These are phyloP conservation scores for Apoda limacodes DNA, from an alignment of 2,888 invertebrate species.

Conservation along the genomic window DNA sequence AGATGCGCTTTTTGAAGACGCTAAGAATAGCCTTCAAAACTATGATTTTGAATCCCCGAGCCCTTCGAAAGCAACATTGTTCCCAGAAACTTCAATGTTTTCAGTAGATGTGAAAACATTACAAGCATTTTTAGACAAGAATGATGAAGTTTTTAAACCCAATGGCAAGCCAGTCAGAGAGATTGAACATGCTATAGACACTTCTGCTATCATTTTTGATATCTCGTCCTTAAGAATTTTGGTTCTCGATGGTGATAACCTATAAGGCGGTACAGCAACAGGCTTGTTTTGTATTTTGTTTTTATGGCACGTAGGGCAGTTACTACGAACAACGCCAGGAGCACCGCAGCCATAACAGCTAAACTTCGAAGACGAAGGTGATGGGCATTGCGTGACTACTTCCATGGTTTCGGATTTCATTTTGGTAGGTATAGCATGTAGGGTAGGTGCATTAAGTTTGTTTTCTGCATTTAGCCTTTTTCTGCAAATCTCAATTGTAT, in stretches of 20 bases:
- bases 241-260: too few relatives aligned
- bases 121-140: background rate
- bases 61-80: background rate
- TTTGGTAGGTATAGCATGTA: too few relatives aligned
- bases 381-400: slow-evolving; percentile 6
- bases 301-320: slow-evolving; percentile 6
- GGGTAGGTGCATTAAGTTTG: too few relatives aligned
- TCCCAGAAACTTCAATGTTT: background rate
- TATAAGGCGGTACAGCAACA: too few relatives aligned
- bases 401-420: too few relatives aligned
- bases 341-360: slow-evolving; percentile 16
- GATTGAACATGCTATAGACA: slow-evolving; percentile 8
- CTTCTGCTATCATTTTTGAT: too few relatives aligned
- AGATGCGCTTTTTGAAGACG: background rate
- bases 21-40: background rate
- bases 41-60: background rate
- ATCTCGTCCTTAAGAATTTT: too few relatives aligned
- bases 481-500: too few relatives aligned
- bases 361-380: slow-evolving; percentile 9
- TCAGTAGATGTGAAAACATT: background rate
- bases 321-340: slow-evolving; percentile 10
- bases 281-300: background rate
- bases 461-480: too few relatives aligned
- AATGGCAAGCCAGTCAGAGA: slow-evolving; percentile 5
- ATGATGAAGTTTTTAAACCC: slow-evolving; percentile 6